Percentiles rank a stretch among this genome's conserved stretches.
These are phyloP conservation scores for Perognathus longimembris DNA, from an alignment of 2,113 vertebrate genomes.

Conservation along the genomic window DNA sequence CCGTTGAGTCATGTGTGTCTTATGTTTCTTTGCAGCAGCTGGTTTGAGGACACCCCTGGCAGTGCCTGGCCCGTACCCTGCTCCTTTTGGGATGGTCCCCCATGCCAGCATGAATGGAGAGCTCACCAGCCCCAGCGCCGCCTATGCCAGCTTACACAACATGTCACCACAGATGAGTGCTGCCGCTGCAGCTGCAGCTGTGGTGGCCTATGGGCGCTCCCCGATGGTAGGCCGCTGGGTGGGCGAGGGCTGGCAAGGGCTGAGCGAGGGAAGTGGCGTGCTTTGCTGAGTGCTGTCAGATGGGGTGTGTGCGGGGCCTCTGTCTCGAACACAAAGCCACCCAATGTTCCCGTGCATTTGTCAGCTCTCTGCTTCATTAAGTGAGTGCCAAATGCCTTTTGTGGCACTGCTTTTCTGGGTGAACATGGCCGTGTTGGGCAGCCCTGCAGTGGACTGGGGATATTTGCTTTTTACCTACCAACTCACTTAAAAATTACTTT, in stretches of 20 bases:
- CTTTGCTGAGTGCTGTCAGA: too few relatives aligned
- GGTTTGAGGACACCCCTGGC: constrained; percentile 94
- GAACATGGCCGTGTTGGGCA: constrained; percentile 46
- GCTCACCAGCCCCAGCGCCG: constrained; percentile 93
- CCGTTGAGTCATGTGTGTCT: not conserved
- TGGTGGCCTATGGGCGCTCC: constrained; percentile 95
- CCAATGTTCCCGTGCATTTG: not conserved
- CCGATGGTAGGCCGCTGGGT: constrained; percentile 89
- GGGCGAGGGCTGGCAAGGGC: not conserved
- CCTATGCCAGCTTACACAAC: constrained; percentile 95
- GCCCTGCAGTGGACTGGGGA: not conserved
- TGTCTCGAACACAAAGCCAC: constrained; percentile 46
- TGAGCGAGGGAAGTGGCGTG: not conserved
- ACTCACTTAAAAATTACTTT: not conserved
- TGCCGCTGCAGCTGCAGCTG: constrained; percentile 91
- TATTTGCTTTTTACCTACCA: constrained; percentile 67
- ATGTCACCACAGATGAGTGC: constrained; percentile 99
- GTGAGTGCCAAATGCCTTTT: not conserved
- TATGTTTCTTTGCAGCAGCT: constrained; percentile 86
- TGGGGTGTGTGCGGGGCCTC: too few relatives aligned
- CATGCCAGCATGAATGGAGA: constrained; percentile 95
- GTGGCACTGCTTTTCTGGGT: constrained; percentile 59
- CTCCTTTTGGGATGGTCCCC: constrained; percentile 95
- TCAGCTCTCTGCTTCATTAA: constrained; percentile 21
- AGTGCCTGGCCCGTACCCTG: constrained; percentile 94